These are phyloP conservation scores for Brachymystax lenok DNA, from an alignment of 2,797 vertebrate species.

Conservation along the genomic window DNA sequence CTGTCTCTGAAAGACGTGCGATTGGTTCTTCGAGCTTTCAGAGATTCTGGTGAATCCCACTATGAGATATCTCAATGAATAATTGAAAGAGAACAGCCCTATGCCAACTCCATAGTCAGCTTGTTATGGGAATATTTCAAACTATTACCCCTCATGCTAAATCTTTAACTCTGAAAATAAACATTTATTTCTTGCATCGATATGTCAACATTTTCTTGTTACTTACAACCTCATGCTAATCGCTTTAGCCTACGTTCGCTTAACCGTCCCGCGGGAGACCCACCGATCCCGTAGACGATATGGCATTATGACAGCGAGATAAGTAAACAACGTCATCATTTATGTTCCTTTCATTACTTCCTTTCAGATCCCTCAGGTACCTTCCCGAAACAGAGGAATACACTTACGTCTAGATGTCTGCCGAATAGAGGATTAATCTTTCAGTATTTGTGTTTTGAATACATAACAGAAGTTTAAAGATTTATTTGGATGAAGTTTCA, in stretches of 20 bases:
- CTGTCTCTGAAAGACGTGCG: too few relatives aligned
- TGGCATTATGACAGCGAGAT: background rate
- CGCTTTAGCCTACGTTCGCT: too few relatives aligned
- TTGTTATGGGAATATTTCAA: too few relatives aligned
- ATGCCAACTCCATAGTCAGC: too few relatives aligned
- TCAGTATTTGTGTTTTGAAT: background rate
- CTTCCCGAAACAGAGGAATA: slow-evolving; percentile 6
- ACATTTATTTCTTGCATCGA: background rate
- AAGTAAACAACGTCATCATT: background rate
- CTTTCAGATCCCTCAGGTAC: background rate
- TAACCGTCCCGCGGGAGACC: too few relatives aligned
- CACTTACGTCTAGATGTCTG: background rate
- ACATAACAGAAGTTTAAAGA: background rate
- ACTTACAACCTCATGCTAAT: too few relatives aligned
- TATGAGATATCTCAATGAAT: too few relatives aligned
- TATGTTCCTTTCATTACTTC: slow-evolving; percentile 2
- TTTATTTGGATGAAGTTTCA: background rate
- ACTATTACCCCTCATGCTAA: background rate
- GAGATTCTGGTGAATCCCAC: too few relatives aligned
- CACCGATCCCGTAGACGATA: background rate
- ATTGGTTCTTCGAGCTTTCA: too few relatives aligned
- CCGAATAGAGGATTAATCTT: slow-evolving; percentile 1
- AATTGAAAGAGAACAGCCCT: too few relatives aligned
- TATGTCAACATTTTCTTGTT: background rate
- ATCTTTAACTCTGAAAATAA: background rate